Evolutionary conservation across 1,140 invertebrate genomes (phyloP).

Genomic region (Heliconius hewitsoni): DNA sequence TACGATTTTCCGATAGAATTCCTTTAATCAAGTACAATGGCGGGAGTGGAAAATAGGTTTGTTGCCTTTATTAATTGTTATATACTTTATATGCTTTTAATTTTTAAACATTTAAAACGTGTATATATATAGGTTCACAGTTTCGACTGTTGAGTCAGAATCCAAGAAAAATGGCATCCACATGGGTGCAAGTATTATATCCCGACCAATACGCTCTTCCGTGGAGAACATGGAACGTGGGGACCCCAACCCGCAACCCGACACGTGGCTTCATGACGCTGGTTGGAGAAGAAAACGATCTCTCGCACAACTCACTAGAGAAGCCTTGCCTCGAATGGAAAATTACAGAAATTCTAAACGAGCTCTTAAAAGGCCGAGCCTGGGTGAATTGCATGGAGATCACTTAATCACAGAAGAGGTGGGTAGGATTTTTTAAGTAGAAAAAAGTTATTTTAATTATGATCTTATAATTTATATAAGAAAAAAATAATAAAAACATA

Average conservation of each 20-base stretch:
- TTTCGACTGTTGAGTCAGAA: constrained; percentile 63
- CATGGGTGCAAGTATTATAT: constrained; percentile 71
- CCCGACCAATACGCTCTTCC: constrained; percentile 59
- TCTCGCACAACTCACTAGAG: constrained; percentile 84
- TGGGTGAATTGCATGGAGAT: constrained; percentile 87
- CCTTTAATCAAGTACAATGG: constrained; percentile 48
- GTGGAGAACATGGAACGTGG: constrained; percentile 61
- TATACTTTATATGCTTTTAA: too few species aligned
- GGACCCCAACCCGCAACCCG: constrained; percentile 49
- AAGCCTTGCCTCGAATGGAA: constrained; percentile 92
- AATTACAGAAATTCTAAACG: constrained; percentile 93
- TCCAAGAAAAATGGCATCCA: constrained; percentile 74
- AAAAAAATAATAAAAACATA: too few species aligned
- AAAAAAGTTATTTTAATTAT: too few species aligned
- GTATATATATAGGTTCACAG: constrained; percentile 56
- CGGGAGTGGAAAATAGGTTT: constrained; percentile 58
- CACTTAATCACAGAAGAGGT: constrained; percentile 74
- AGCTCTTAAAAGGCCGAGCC: constrained; percentile 86
- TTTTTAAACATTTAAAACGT: neutral
- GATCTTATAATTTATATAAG: too few species aligned
- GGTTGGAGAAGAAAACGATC: constrained; percentile 79
- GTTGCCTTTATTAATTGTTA: neutral
- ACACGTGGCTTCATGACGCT: constrained; percentile 70
- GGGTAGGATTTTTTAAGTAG: neutral
- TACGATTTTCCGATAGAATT: constrained; percentile 50